phyloP scores from a whole-genome alignment of 35 echinoderm and acorn worm genomes.

The Ophiothrix spiculata region DNA sequence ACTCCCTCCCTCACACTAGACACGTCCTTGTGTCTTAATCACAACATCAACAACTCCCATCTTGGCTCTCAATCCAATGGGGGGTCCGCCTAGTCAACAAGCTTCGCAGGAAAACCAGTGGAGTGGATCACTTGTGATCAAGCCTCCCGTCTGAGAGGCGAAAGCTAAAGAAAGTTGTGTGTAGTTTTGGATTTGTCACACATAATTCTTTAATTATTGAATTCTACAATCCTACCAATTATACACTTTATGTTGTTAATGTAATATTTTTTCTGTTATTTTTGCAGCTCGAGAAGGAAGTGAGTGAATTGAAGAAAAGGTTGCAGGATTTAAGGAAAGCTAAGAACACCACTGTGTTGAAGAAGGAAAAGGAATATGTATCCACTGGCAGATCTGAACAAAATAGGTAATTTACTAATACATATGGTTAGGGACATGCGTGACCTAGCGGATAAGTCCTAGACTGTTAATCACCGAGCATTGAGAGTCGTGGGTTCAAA shows the following conservation, averaged over 20 bases:
- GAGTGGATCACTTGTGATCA: neutral
- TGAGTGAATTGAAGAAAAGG: conserved; percentile 73
- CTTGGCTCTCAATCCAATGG: too few species aligned
- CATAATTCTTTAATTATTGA: too few species aligned
- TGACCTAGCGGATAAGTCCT: too few species aligned
- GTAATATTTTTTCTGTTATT: neutral
- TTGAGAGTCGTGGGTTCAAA: too few species aligned
- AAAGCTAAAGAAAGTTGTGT: neutral
- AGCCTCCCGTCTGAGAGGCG: neutral
- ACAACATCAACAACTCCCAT: too few species aligned
- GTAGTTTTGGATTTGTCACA: too few species aligned
- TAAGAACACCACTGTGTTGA: conserved; percentile 88
- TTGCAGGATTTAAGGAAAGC: conserved; percentile 81
- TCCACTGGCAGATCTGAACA: conserved; percentile 27
- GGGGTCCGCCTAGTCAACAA: too few species aligned
- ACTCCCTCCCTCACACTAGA: too few species aligned
- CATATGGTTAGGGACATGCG: neutral
- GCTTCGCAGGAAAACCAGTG: neutral
- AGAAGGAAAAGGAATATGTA: conserved; percentile 93
- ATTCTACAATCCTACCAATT: too few species aligned
- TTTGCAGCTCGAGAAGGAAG: conserved; percentile 71
- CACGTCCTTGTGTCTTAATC: too few species aligned
- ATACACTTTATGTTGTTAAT: neutral
- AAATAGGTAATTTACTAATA: conserved; percentile 1
- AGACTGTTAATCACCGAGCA: too few species aligned